phyloP scores from a whole-genome alignment of 2,797 vertebrate genomes.

The Gephyroberyx darwinii region DNA sequence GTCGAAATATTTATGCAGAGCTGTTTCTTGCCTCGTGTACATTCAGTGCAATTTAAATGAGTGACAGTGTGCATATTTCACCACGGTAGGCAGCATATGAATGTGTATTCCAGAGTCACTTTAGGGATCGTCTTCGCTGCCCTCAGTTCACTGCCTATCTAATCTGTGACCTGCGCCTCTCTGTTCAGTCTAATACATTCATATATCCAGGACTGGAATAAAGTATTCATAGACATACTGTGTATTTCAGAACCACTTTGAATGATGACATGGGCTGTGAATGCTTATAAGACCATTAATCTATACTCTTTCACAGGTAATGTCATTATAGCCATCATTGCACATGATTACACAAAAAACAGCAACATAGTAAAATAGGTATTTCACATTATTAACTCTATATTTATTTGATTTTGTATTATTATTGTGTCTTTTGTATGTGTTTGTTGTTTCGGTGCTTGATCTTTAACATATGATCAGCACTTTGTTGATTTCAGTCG shows the following conservation, averaged over 20 bases:
- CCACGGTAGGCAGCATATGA: constrained; percentile 71
- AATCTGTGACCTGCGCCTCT: constrained; percentile 54
- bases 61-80: constrained; percentile 69
- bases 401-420: constrained; percentile 52
- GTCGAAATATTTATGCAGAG: constrained; percentile 37
- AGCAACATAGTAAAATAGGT: constrained; percentile 32
- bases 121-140: constrained; percentile 49
- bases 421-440: constrained; percentile 35
- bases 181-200: constrained; percentile 49
- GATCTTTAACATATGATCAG: constrained; percentile 11
- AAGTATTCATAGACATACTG: constrained; percentile 44
- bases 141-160: constrained; percentile 53
- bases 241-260: constrained; percentile 40
- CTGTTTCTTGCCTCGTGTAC: constrained; percentile 49
- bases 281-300: constrained; percentile 25
- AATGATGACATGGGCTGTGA: constrained; percentile 34
- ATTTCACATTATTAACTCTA: constrained; percentile 33
- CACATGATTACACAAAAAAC: constrained; percentile 22
- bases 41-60: constrained; percentile 58
- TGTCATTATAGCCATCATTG: constrained; percentile 29
- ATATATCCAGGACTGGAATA: constrained; percentile 54
- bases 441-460: constrained; percentile 38
- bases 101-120: constrained; percentile 73
- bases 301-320: constrained; percentile 27
- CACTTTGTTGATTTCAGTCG: constrained; percentile 43